Conservation (phyloP, 2,113 vertebrate species). For the Epinephelus lanceolatus region DNA sequence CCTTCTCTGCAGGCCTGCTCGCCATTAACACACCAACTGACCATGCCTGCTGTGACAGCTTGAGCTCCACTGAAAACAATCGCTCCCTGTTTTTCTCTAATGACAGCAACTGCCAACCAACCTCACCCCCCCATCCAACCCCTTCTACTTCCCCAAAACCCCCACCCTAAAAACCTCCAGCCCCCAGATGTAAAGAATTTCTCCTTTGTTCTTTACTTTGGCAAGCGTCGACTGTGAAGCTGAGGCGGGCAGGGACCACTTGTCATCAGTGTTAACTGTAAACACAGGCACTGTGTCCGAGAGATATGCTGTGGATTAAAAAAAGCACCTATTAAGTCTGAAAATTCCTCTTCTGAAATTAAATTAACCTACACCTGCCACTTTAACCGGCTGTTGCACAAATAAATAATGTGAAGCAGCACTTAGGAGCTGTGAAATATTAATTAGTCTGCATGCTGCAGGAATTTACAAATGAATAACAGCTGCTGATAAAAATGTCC, state of each 20-base stretch:
- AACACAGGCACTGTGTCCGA: neutral
- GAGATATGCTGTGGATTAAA: neutral
- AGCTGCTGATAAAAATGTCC: neutral
- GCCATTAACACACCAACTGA: neutral
- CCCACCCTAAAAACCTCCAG: neutral
- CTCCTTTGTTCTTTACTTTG: constrained; percentile 24
- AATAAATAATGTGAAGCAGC: constrained; percentile 9
- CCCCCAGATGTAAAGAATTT: constrained; percentile 15
- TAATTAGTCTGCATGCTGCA: constrained; percentile 25
- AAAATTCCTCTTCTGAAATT: constrained; percentile 14
- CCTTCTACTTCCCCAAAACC: neutral
- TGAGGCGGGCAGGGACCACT: too few relatives aligned
- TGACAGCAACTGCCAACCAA: constrained; percentile 13
- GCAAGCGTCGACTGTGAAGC: neutral
- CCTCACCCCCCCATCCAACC: neutral
- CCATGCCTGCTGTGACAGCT: constrained; percentile 37
- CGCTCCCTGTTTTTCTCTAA: constrained; percentile 32
- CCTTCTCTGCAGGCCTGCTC: neutral
- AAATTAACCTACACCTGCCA: constrained; percentile 8
- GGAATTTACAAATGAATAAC: neutral
- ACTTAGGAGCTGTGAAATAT: constrained; percentile 3
- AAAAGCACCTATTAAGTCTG: constrained; percentile 9
- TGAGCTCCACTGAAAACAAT: constrained; percentile 44
- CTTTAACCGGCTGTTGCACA: neutral
- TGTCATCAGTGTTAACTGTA: too few relatives aligned